Evolutionary conservation across 1,140 invertebrate species (phyloP), one percentile per base, ranked within the genome.

Genomic region (Arion vulgaris): DNA sequence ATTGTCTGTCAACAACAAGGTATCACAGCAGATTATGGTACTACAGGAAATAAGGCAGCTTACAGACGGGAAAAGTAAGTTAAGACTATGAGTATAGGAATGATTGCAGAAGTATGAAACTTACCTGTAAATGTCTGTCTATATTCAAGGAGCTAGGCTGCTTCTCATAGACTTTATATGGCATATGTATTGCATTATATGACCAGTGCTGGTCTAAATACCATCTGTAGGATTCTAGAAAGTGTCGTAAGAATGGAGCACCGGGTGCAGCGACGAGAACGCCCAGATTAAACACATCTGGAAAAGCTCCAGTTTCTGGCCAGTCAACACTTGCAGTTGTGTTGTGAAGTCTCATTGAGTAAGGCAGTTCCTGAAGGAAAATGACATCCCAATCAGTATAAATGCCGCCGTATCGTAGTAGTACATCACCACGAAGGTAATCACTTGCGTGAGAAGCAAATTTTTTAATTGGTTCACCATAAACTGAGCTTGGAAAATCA

Each of bases 381-480:
- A 88, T 49, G 23, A 84, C 85, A 80, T 88, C 87, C 86, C 84
- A 86, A 53, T 88, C 87, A 23, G 76, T 45, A 71, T 88, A 88
- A 28, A 88, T 72, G 1, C 87, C 87, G 5, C 87, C 87, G 73
- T 87, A 88, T n/a, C 84, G 62, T 26, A 87, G 69, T 11, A 88
- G 77, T 26, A 88, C 23, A 51, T 87, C 83, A 39, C 62, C 86
- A 38, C 87, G 68, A 49, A 86, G 53, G 39, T 87, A 76, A 78
- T 88, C 87, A 79, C 87, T 88, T 49, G 84, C 84, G 80, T 88
- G 87, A 23, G 87, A 86, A 5, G 57, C 62, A 76, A 66, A 82
- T 39, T 80, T 77, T 53, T 83, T 77, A 9, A 86, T 86, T 19
- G 81, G 73, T n/a, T 87, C 77, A 32, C 83, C 81, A 76, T 80